Evolutionary conservation across 2,888 invertebrate species (phyloP), one percentile per base, ranked within the genome.

Genomic region (Leucozona laternaria): DNA sequence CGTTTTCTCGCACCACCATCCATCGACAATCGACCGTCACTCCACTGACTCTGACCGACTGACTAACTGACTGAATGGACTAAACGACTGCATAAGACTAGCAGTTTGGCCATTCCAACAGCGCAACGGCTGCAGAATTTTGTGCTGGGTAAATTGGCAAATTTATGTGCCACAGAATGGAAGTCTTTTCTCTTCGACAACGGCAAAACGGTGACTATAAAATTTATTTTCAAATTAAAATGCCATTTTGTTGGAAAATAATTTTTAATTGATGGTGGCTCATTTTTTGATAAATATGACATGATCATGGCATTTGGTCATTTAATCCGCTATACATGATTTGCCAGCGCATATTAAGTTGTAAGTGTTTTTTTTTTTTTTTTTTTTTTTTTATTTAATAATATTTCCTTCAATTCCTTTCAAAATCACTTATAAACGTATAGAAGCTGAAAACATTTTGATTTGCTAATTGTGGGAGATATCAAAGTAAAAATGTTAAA

Each of bases 181-280:
- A 86, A 82, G 82, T 60, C 15, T 37, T 60, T 60, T 75, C 82
- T 81, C 66, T 75, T 82, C 86, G 86, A 82, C 82, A 82, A 75
- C n/a, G n/a, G 82, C 82, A 57, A 73, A 82, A 86, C 86, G 86
- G 86, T 87, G 82, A 87, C 87, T 83, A 79, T 79, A 91, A 91
- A 92, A 91, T 91, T 92, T 92, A 92, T 92, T 92, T 92, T 90
- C 91, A 90, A 92, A 92, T 92, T 91, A 92, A 92, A 92, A 91
- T 91, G 92, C 90, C 91, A 92, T 92, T 90, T 90, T 88, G 90
- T 89, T 88, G 89, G 89, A 81, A 88, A 89, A 88, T 85, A 77
- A 86, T 86, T 86, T 86, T 86, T 86, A 86, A 86, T 86, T 86
- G 86, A 86, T 86, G 82, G 86, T 82, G 82, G 82, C 82, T 82